These are phyloP conservation scores for Dascillus cervinus DNA, from an alignment of 2,888 invertebrate genomes.

Conservation along the genomic window DNA sequence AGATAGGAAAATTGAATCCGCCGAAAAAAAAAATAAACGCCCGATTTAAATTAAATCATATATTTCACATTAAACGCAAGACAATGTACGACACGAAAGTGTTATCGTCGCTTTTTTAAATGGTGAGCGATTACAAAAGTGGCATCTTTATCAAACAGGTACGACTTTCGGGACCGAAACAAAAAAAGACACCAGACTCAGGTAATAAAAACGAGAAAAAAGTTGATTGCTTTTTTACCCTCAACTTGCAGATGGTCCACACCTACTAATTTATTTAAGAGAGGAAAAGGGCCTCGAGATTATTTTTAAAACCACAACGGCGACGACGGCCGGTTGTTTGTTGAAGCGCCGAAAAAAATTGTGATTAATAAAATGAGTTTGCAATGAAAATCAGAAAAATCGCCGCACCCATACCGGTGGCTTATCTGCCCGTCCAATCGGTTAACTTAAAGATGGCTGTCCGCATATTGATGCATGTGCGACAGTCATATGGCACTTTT, in stretches of 20 bases:
- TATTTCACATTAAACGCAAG: slow-evolving; percentile 9
- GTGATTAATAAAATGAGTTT: too few relatives aligned
- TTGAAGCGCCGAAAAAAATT: too few relatives aligned
- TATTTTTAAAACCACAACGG: too few relatives aligned
- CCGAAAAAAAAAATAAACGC: slow-evolving; percentile 5
- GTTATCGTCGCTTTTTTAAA: slow-evolving; percentile 12
- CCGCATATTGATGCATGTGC: slow-evolving; percentile 8
- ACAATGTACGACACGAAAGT: slow-evolving; percentile 9
- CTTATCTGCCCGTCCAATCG: slow-evolving; percentile 5
- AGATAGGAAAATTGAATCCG: slow-evolving; percentile 8
- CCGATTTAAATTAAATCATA: slow-evolving; percentile 12
- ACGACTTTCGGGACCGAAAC: slow-evolving; percentile 12
- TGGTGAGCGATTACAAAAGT: slow-evolving; percentile 12
- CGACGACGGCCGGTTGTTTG: too few relatives aligned
- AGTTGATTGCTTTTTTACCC: slow-evolving; percentile 19
- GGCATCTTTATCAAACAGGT: slow-evolving; percentile 18
- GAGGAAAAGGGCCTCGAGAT: slow-evolving; percentile 10
- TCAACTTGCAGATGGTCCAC: slow-evolving; percentile 18
- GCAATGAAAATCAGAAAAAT: too few relatives aligned
- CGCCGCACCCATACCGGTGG: too few relatives aligned
- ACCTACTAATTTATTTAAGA: slow-evolving; percentile 18
- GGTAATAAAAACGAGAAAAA: too few relatives aligned
- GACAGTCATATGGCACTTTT: slow-evolving; percentile 4
- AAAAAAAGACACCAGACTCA: slow-evolving; percentile 14
- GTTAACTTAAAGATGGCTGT: slow-evolving; percentile 9